Base-by-base conservation (phyloP, 2,888 invertebrate species). In the Ypsolopha scabrella region DNA sequence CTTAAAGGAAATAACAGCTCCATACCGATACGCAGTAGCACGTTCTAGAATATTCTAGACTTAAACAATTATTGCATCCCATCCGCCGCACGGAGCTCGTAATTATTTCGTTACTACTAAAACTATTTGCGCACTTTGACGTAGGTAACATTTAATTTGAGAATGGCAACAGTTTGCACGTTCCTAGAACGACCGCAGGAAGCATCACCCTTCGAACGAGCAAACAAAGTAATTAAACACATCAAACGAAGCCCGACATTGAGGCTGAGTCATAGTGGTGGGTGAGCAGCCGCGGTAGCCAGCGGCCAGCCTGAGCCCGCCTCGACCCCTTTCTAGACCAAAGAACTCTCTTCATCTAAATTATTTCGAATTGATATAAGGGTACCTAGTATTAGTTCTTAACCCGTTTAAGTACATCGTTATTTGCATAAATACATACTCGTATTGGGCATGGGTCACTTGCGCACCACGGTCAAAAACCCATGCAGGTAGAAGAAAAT, bases 141-240 rank as follows among this genome's bases (percentile, higher is more conserved):
- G 79, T 77, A 80, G 83, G 83, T 80, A 68, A 76, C 79, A 72
- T 83, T 82, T 80, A 83, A 83, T 85, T 79, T 80, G 66, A 71
- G 67, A 80, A 80, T 74, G 72, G 73, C 77, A 77, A 78, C 79
- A 72, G 73, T 81, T 81, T 80, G 73, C 70, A 75, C 62, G 79
- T 65, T 75, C 79, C 76, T 77, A 70, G 75, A 72, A 60, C 64
- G 66, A 80, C 83, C 81, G 73, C 83, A 81, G 67, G 78, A 72
- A 78, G 79, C 80, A 78, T 77, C 68, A 69, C 63, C 66, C 59
- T 58, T 62, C 64, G 64, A 80, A 82, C 79, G 78, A 80, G 81
- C 83, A 79, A 82, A 85, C 82, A 83, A 85, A 85, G 83, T 85
- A 85, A 85, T 86, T 86, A 85, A 80, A 83, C 82, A 83, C 81